Percentiles rank a stretch among this genome's conserved stretches.
phyloP scores from a whole-genome alignment of 2,113 vertebrate species.

The Tringa solitaria region DNA sequence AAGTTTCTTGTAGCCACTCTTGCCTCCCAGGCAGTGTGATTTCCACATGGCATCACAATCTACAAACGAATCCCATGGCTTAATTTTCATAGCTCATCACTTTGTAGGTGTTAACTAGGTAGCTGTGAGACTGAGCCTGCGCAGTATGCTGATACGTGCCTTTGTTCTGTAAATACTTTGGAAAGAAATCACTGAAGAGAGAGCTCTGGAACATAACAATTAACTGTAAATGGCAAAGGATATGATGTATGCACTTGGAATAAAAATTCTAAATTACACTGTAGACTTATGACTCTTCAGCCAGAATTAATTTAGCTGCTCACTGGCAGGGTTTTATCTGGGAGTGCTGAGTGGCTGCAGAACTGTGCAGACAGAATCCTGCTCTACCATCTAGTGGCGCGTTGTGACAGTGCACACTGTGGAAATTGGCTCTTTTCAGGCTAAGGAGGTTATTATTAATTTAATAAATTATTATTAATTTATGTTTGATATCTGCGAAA shows the following conservation, averaged over 20 bases:
- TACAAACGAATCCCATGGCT: neutral
- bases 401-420: accelerated
- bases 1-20: neutral
- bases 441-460: no score
- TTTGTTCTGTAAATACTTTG: neutral
- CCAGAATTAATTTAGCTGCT: neutral
- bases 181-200: neutral
- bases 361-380: neutral
- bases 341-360: neutral
- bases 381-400: slow-evolving; percentile 18
- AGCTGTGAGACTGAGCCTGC: neutral
- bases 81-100: neutral
- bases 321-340: neutral
- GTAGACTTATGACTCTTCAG: neutral
- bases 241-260: neutral
- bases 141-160: accelerated
- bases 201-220: neutral
- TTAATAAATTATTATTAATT: neutral
- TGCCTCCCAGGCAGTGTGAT: neutral
- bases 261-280: neutral
- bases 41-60: neutral
- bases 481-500: neutral
- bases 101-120: neutral
- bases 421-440: accelerated
- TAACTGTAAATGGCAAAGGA: neutral